Evolutionary conservation across 2,797 vertebrate genomes (phyloP), one percentile per base, ranked within the genome.

Genomic region (Myotis vivesi): DNA sequence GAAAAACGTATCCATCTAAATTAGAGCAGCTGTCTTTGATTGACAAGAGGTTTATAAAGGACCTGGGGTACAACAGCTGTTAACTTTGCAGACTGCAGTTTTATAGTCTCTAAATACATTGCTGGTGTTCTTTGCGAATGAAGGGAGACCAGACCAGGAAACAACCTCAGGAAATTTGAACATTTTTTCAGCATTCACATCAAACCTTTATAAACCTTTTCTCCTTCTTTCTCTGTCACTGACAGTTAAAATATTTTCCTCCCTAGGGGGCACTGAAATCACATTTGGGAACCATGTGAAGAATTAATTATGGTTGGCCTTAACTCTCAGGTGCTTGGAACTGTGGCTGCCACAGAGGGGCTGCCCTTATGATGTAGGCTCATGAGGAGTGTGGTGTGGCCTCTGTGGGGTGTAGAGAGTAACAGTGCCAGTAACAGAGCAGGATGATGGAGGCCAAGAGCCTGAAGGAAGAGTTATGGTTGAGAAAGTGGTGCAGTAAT

Each of bases 1-100:
- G 82, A 92, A 90, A 33, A 71, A 94, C 68, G 55, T 41, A 33
- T 79, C 44, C 5, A n/a, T 85, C 85, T 49, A 57, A 87, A 72
- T 22, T 23, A 59, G 12, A 71, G 69, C 59, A 81, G 64, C 57
- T 87, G 49, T 38, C 49, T 91, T 75, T 17, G n/a, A 59, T 38
- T 80, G 89, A 92, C 80, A 69, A 59, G 91, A 80, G 51, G 17
- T 62, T 69, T 80, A 41, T 36, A 25, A 82, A 41, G 53, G 79
- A 28, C 51, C 33, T 33, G 51, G 38, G 64, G 25, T 20, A 33
- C 28, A 25, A 38, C 41, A 55, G 51, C 75, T 79, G 33, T 55
- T 53, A 51, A 46, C 33, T 53, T 49, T 75, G 28, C 62, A 88
- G 44, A 69, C 49, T 4, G 36, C n/a, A 46, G 16, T 77, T 90